These are phyloP conservation scores for Pygocentrus nattereri DNA, from an alignment of 2,797 vertebrate genomes.

Conservation along the genomic window DNA sequence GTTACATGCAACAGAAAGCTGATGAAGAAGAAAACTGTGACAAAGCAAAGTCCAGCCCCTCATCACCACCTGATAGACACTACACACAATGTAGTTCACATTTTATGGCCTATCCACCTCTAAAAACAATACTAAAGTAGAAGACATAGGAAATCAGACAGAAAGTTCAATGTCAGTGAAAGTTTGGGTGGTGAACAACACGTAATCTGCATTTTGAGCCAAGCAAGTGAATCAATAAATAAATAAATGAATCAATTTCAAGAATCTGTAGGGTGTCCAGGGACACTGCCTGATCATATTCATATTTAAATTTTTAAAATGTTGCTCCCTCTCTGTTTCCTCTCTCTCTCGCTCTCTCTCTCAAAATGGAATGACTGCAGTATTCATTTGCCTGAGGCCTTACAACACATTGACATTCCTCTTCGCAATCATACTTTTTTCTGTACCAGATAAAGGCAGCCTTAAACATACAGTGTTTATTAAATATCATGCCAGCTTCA, in stretches of 20 bases:
- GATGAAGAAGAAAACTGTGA: not conserved
- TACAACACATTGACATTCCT: not conserved
- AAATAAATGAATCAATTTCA: not conserved
- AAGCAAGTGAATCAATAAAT: not conserved
- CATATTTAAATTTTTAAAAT: not conserved
- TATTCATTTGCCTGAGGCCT: conserved; percentile 7
- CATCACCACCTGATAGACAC: not conserved
- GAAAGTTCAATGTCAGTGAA: not conserved
- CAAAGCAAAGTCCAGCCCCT: not conserved
- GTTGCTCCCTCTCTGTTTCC: not conserved
- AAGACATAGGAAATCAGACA: not conserved
- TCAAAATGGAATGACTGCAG: not conserved
- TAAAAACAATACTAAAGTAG: not conserved
- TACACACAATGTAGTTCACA: not conserved
- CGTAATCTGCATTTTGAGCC: not conserved
- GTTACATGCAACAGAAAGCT: conserved; percentile 3
- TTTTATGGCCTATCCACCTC: not conserved
- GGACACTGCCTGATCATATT: not conserved
- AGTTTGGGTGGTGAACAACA: not conserved
- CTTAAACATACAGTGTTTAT: not conserved
- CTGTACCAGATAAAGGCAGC: not conserved
- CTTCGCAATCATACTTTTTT: not conserved
- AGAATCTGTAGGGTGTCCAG: not conserved
- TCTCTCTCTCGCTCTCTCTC: not conserved
- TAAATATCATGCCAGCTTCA: not conserved